Base-by-base conservation (phyloP, 2,113 vertebrate genomes). In the Axis porcinus region DNA sequence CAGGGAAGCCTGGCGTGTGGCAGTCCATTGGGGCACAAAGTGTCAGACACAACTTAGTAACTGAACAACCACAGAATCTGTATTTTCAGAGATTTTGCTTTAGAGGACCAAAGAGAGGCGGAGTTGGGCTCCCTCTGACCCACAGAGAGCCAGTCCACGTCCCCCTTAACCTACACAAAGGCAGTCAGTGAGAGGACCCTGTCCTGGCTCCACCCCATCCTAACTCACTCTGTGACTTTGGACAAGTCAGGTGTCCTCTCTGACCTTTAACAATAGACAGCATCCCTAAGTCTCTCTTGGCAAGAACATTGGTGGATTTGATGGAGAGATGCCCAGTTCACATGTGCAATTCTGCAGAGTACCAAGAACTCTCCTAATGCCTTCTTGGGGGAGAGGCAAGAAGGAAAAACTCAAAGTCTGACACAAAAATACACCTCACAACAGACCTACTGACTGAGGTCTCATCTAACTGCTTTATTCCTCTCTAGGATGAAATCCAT, bases 141-240 rank as follows among this genome's bases (percentile, higher is more conserved):
- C 13, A 14, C 0, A 28, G 27, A 28, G 8, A 58, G 54, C 2
- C 11, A 50, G 33, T 4, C 6, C 33, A 16, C 30, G 25, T 27
- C 52, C 67, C 55, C 78, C 21, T 16, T 8, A 19, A n/a, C 27
- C 15, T 8, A 25, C 57, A 30, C 43, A 19, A 57, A 27, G 40
- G 55, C 21, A 8, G 4, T 16, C 54, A 21, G 36, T 1, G 17
- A 52, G 16, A 40, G 30, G 30, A 54, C 3, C 19, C 30, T 25
- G 43, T 8, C 25, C 58, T 47, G 17, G 36, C 58, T 54, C 19
- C 1, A 0, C 6, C 6, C 47, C 2, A 1, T 50, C n/a, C 5
- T 19, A 70, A 45, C 4, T 43, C 1, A 6, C 40, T 84, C 19
- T 50, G 74, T 84, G 83, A 58, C n/a, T 33, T 33, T 23, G n/a